Evolutionary conservation across 1,140 invertebrate genomes (phyloP).

Genomic region (Trichogramma pretiosum): DNA sequence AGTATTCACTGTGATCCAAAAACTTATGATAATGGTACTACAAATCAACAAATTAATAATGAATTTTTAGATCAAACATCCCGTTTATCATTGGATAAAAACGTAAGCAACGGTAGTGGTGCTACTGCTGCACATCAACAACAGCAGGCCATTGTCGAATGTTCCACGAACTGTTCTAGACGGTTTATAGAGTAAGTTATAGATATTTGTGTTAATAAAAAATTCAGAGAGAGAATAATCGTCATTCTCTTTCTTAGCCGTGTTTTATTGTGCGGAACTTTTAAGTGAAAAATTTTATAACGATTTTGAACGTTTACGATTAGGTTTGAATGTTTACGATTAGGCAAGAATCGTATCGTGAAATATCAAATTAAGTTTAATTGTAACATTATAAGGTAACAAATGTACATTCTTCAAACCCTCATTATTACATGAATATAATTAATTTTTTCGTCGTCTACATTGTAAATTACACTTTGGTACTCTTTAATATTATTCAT

Average conservation of each 20-base stretch:
- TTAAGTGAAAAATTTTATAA: too few relatives aligned
- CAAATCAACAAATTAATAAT: not conserved
- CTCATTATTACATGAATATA: slow-evolving; percentile 10
- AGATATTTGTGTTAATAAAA: slow-evolving; percentile 4
- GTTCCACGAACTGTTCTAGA: slow-evolving; percentile 13
- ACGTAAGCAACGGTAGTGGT: too few relatives aligned
- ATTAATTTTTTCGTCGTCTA: slow-evolving; percentile 4
- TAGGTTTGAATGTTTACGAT: too few relatives aligned
- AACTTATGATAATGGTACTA: not conserved
- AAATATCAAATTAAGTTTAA: too few relatives aligned
- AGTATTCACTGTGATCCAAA: slow-evolving; percentile 12
- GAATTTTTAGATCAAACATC: slow-evolving; percentile 4
- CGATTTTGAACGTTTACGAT: too few relatives aligned
- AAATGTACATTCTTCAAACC: slow-evolving; percentile 13
- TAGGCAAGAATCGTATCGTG: too few relatives aligned
- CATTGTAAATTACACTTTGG: not conserved
- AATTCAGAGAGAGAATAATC: too few relatives aligned
- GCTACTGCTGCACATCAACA: slow-evolving; percentile 2
- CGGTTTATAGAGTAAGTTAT: slow-evolving; percentile 23
- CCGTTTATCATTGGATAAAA: slow-evolving; percentile 6
- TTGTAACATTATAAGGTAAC: slow-evolving; percentile 12
- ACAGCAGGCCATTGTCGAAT: not conserved
- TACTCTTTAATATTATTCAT: too few relatives aligned
- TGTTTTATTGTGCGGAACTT: too few relatives aligned
- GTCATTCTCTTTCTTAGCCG: too few relatives aligned